Conservation (phyloP, 2,888 invertebrate genomes). For the Cremastinae sp. region DNA sequence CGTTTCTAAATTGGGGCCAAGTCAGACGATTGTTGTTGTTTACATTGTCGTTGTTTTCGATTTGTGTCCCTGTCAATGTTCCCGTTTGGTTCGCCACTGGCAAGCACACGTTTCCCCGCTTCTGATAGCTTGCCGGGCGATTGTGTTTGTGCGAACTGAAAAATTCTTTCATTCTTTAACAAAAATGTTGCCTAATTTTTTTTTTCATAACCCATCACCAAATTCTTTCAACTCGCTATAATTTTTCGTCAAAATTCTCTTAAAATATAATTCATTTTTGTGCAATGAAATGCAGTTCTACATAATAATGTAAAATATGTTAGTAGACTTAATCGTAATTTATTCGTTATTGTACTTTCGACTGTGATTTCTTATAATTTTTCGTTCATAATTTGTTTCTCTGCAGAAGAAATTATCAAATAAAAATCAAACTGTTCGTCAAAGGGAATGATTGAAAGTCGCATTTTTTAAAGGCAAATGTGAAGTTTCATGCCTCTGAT, state of each 20-base stretch:
- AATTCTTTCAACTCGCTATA: slow-evolving; percentile 3
- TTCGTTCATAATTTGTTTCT: no score
- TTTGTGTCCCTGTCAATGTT: slow-evolving; percentile 79
- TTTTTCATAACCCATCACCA: slow-evolving; percentile 46
- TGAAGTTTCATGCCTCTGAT: slow-evolving; percentile 30
- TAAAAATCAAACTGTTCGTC: slow-evolving; percentile 2
- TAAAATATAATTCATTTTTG: background rate
- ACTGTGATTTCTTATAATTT: background rate
- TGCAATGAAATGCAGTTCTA: no score
- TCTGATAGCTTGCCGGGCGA: slow-evolving; percentile 79
- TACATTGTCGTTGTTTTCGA: slow-evolving; percentile 81
- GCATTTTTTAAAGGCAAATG: slow-evolving; percentile 16
- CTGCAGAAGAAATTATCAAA: background rate
- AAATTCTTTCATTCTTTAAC: slow-evolving; percentile 77
- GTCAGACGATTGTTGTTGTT: slow-evolving; percentile 82
- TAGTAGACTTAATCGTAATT: no score
- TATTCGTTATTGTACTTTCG: no score
- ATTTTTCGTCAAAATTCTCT: background rate
- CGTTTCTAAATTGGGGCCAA: slow-evolving; percentile 82
- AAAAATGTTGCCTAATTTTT: background rate
- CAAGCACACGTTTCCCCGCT: slow-evolving; percentile 78
- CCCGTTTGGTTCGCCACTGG: slow-evolving; percentile 73
- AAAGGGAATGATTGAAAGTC: slow-evolving; percentile 19
- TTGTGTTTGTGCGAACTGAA: slow-evolving; percentile 79
- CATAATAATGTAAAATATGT: no score